A percentile compares a stretch with the other conserved stretches of the same genome.
Evolutionary conservation across 2,113 vertebrate genomes (phyloP).

Genomic region (Malurus elegans): DNA sequence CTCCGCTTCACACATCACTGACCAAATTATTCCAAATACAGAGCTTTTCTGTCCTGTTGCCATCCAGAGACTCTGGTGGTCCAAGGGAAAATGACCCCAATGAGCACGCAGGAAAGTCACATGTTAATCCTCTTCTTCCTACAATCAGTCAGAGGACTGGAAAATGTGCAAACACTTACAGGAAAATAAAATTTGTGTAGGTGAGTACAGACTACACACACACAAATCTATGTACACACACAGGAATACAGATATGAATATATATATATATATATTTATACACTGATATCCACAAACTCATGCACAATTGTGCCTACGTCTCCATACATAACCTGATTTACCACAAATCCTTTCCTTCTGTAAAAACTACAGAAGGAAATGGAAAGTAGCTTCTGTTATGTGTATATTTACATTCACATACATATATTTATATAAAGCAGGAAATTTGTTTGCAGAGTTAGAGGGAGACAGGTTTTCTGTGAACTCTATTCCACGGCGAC

Average conservation of each 20-base stretch:
- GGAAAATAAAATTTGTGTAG: not conserved
- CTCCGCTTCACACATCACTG: not conserved
- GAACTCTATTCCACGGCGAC: fast-evolving
- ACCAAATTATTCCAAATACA: not conserved
- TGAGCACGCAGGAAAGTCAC: fast-evolving
- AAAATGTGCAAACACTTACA: fast-evolving
- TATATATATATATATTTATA: too few species aligned
- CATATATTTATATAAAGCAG: not conserved
- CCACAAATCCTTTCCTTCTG: not conserved
- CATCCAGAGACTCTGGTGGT: fast-evolving
- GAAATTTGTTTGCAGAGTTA: not conserved
- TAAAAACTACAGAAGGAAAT: not conserved
- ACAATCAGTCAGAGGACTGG: not conserved
- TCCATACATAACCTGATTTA: not conserved
- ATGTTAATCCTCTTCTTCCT: not conserved
- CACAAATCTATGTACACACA: not conserved
- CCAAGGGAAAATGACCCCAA: not conserved
- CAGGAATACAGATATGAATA: fast-evolving
- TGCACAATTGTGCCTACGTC: not conserved
- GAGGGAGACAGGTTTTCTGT: fast-evolving
- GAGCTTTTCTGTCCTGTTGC: not conserved
- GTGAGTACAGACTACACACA: not conserved
- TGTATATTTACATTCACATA: not conserved
- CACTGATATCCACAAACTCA: fast-evolving
- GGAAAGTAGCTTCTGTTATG: not conserved